These are phyloP conservation scores for Electrona antarctica DNA, from an alignment of 2,113 vertebrate species.

Conservation along the genomic window DNA sequence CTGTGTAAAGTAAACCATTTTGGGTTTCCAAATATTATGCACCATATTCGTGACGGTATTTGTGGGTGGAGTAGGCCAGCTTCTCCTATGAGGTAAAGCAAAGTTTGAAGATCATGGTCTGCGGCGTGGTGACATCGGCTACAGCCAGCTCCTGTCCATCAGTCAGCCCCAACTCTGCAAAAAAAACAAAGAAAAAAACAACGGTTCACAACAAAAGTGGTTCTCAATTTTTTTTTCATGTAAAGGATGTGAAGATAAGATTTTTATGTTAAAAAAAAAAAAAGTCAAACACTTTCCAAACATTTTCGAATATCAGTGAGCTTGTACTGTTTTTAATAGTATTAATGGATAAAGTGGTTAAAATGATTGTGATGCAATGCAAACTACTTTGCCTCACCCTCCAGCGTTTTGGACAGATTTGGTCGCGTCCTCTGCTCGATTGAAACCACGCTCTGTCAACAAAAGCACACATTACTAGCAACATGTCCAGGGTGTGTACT, in stretches of 20 bases:
- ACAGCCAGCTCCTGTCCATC: conserved; percentile 94
- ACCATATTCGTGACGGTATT: conserved; percentile 9
- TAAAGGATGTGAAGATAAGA: too few species aligned
- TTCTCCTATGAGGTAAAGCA: conserved; percentile 86
- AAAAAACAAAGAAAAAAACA: conserved; percentile 50
- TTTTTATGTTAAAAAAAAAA: too few species aligned
- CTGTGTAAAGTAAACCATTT: conserved; percentile 33
- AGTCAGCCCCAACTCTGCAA: conserved; percentile 87
- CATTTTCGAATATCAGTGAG: too few species aligned
- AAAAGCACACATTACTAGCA: not conserved
- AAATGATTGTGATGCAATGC: too few species aligned
- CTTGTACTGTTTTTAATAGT: too few species aligned
- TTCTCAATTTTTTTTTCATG: too few species aligned
- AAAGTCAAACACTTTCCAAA: too few species aligned
- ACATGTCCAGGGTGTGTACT: too few species aligned
- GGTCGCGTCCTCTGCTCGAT: conserved; percentile 92
- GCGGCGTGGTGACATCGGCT: conserved; percentile 92
- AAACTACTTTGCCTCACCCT: conserved; percentile 76
- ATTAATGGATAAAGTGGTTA: too few species aligned
- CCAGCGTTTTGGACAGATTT: conserved; percentile 91
- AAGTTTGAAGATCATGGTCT: conserved; percentile 94
- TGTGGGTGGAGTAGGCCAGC: conserved; percentile 28
- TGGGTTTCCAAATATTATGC: conserved; percentile 28
- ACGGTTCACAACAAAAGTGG: not conserved
- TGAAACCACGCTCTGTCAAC: conserved; percentile 85